phyloP scores from a whole-genome alignment of 2,888 invertebrate genomes.

The Nomada hirtipes region DNA sequence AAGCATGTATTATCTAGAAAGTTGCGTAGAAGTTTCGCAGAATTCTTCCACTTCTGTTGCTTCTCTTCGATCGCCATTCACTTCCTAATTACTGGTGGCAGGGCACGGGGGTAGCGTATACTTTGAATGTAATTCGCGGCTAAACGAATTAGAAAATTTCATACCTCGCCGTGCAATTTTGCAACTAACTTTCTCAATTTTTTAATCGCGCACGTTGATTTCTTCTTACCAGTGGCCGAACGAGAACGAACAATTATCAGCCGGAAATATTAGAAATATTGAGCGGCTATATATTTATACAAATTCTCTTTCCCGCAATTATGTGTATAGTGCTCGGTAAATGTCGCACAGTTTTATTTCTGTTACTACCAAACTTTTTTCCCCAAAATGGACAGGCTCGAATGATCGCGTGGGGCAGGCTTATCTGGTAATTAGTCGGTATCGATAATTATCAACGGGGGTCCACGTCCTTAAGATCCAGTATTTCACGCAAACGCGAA shows the following conservation, averaged over 20 bases:
- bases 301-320: too few species aligned
- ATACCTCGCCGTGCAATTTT: background rate
- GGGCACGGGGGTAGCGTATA: too few species aligned
- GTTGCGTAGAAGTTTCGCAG: conserved; percentile 7
- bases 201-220: background rate
- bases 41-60: background rate
- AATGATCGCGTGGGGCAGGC: conserved; percentile 38
- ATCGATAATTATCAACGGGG: conserved; percentile 65
- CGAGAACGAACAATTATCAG: too few species aligned
- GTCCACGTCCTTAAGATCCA: conserved; percentile 1
- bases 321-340: background rate
- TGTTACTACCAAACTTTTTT: background rate
- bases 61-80: background rate
- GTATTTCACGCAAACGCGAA: background rate
- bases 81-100: background rate
- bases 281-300: too few species aligned
- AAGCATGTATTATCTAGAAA: conserved; percentile 6
- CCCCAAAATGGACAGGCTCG: conserved; percentile 15
- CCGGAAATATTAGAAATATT: too few species aligned
- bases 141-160: background rate
- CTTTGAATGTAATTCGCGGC: too few species aligned
- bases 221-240: background rate
- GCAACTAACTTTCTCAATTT: background rate
- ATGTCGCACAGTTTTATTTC: background rate
- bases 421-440: conserved; percentile 70